These are phyloP conservation scores for Polyodon spathula DNA, from an alignment of 2,113 vertebrate species.

Conservation along the genomic window DNA sequence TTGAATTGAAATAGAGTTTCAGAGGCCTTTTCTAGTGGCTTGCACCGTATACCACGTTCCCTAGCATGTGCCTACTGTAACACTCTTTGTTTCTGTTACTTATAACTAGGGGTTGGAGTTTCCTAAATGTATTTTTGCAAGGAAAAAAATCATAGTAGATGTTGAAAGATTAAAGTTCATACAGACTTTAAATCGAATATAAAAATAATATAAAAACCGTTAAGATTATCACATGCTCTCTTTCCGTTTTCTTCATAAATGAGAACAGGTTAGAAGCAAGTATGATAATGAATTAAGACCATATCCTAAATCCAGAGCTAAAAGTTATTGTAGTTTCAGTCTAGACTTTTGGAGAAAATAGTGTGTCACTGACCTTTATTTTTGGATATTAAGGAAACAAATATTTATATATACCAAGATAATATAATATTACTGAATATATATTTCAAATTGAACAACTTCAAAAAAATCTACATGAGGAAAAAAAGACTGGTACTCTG, in stretches of 20 bases:
- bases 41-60: neutral
- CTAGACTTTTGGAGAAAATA: no score
- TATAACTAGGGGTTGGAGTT: neutral
- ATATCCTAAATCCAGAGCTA: no score
- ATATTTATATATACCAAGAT: slow-evolving; percentile 11
- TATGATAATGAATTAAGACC: no score
- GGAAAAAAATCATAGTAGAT: neutral
- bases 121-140: neutral
- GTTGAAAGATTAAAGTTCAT: neutral
- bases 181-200: neutral
- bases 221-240: no score
- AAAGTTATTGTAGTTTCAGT: no score
- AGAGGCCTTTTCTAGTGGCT: neutral
- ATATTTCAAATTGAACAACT: slow-evolving; percentile 8
- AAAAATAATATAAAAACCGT: neutral
- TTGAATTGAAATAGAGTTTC: neutral
- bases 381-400: slow-evolving; percentile 11
- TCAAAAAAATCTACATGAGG: no score
- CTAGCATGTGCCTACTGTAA: neutral
- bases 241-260: no score
- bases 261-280: no score
- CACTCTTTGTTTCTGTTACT: neutral
- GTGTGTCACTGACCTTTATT: slow-evolving; percentile 14
- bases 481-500: no score
- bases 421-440: slow-evolving; percentile 15